Evolutionary conservation across 1,140 invertebrate species (phyloP).

Genomic region (Dreissena rostriformis): DNA sequence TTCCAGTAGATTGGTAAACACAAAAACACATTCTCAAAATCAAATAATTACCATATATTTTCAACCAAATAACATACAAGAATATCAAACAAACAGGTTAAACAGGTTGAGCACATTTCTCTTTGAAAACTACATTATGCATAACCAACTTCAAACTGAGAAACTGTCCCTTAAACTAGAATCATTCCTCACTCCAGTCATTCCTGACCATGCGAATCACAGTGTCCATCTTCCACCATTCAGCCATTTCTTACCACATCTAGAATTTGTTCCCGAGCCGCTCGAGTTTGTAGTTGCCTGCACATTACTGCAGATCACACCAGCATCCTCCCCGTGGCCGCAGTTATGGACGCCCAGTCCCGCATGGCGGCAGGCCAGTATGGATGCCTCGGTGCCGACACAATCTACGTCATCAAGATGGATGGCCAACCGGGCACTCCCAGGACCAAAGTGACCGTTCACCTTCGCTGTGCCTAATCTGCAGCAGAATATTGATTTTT

Average conservation of each 20-base stretch:
- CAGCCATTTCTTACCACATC: background rate
- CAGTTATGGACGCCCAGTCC: conserved; percentile 89
- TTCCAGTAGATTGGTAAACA: no score
- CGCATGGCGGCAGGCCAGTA: conserved; percentile 87
- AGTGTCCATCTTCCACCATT: background rate
- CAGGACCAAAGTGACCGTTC: conserved; percentile 31
- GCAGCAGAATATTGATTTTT: no score
- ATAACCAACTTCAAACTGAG: background rate
- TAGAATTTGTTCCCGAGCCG: background rate
- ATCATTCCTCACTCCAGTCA: background rate
- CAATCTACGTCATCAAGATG: conserved; percentile 89
- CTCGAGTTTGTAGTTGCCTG: background rate
- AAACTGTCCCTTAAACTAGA: background rate
- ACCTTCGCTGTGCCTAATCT: conserved; percentile 1
- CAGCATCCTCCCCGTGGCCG: conserved; percentile 85
- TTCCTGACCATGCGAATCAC: background rate
- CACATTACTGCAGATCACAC: conserved; percentile 61
- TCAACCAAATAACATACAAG: no score
- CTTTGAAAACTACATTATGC: no score
- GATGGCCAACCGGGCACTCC: conserved; percentile 68
- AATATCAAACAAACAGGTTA: no score
- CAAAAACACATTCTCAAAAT: no score
- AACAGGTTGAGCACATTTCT: no score
- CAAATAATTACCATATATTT: no score
- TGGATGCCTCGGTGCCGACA: conserved; percentile 86